These are phyloP conservation scores for Hypsibius dujardini DNA, from an alignment of 1,140 invertebrate genomes.

Conservation along the genomic window DNA sequence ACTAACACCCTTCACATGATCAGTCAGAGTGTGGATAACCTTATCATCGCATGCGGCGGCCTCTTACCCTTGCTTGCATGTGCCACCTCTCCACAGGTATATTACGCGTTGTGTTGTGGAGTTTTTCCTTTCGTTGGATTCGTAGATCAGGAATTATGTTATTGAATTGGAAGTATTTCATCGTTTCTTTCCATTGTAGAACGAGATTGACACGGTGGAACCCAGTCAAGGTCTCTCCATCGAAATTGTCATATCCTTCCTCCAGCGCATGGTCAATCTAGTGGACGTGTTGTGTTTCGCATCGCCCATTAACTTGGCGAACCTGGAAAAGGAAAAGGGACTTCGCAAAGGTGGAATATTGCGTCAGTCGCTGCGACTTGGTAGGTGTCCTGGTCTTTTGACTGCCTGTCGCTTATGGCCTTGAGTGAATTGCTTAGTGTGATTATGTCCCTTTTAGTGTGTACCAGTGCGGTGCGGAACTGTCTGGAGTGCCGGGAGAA, in stretches of 20 bases:
- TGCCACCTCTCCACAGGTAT: conserved; percentile 93
- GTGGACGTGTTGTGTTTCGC: conserved; percentile 95
- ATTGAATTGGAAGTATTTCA: too few species aligned
- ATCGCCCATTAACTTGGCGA: conserved; percentile 76
- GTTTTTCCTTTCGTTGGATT: too few species aligned
- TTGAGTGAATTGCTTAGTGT: neutral
- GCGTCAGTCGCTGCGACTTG: conserved; percentile 76
- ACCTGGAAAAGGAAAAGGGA: conserved; percentile 96
- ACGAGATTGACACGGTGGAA: conserved; percentile 91
- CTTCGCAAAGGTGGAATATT: conserved; percentile 98
- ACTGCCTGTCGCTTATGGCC: neutral
- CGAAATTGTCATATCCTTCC: conserved; percentile 85
- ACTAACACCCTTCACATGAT: conserved; percentile 98
- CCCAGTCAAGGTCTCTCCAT: conserved; percentile 96
- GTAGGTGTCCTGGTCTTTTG: conserved; percentile 39
- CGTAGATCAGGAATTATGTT: too few species aligned
- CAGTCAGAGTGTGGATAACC: conserved; percentile 91
- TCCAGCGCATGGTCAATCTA: conserved; percentile 90
- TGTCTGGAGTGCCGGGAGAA: conserved; percentile 93
- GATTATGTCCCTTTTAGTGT: conserved; percentile 47
- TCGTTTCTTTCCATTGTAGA: conserved; percentile 42
- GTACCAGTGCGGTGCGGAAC: conserved; percentile 90
- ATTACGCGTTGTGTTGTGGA: too few species aligned
- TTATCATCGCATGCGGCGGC: conserved; percentile 96
- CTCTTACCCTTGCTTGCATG: conserved; percentile 84